Percentiles rank a stretch among this genome's conserved stretches.
These are phyloP conservation scores for Strix uralensis DNA, from an alignment of 2,113 vertebrate genomes.

Conservation along the genomic window DNA sequence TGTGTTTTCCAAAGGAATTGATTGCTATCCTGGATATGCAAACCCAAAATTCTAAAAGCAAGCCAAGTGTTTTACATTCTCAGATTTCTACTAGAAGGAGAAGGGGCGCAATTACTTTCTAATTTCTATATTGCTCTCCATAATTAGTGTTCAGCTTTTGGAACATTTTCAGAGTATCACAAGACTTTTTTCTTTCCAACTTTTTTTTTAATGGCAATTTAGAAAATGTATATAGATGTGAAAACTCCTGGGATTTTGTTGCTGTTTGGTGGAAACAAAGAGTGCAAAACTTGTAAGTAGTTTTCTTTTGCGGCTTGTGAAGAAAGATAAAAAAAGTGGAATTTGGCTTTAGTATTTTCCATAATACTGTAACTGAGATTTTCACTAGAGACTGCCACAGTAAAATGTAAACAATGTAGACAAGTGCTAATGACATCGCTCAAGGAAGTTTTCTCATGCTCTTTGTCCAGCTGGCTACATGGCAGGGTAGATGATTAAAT, in stretches of 20 bases:
- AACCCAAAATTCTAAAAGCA: background rate
- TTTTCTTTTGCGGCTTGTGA: constrained; percentile 61
- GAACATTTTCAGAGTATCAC: background rate
- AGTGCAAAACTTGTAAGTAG: constrained; percentile 34
- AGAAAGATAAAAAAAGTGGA: constrained; percentile 46
- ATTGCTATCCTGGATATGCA: background rate
- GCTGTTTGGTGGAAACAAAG: background rate
- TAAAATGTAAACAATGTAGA: background rate
- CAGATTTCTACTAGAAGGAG: background rate
- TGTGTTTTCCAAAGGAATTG: background rate
- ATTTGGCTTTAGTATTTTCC: constrained; percentile 56
- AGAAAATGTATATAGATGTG: background rate
- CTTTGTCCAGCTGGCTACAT: constrained; percentile 43
- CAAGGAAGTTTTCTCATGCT: constrained; percentile 52
- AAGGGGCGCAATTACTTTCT: background rate
- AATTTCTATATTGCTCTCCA: background rate
- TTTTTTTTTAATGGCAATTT: background rate
- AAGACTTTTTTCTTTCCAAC: background rate
- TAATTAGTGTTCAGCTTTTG: background rate
- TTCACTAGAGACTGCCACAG: background rate
- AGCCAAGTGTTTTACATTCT: background rate
- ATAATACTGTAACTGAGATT: constrained; percentile 36
- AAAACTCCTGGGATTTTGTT: background rate
- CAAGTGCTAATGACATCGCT: background rate
- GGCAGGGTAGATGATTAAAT: constrained; percentile 36